These are phyloP conservation scores for Peromyscus maniculatus DNA, from an alignment of 2,113 vertebrate species.

Conservation along the genomic window DNA sequence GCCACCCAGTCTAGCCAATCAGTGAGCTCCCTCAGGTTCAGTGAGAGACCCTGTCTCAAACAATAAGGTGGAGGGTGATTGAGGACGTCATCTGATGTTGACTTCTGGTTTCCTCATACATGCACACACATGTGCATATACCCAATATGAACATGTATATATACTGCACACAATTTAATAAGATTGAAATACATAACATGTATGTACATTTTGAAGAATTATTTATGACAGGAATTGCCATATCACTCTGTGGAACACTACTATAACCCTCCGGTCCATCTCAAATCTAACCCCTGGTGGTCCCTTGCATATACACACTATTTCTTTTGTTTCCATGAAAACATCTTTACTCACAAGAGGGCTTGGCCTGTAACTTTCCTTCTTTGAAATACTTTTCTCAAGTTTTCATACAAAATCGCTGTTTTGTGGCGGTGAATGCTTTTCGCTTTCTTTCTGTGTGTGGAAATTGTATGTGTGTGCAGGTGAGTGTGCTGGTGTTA, in stretches of 20 bases:
- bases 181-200: background rate
- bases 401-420: background rate
- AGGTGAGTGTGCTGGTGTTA: background rate
- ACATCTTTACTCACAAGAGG: background rate
- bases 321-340: constrained; percentile 26
- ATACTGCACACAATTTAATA: background rate
- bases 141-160: background rate
- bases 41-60: background rate
- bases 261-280: background rate
- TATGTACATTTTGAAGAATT: background rate
- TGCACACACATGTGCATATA: background rate
- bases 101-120: background rate
- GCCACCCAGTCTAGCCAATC: background rate
- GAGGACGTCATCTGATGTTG: too few relatives aligned
- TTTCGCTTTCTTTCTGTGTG: background rate
- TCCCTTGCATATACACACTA: background rate
- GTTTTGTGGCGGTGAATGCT: background rate
- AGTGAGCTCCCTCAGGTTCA: background rate
- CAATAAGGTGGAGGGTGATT: too few relatives aligned
- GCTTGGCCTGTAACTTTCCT: background rate
- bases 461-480: background rate
- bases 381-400: constrained; percentile 32
- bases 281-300: background rate
- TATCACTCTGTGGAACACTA: background rate
- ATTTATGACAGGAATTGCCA: background rate